Evolutionary conservation across 35 echinoderm and acorn worm species (phyloP), one percentile per base, ranked within the genome.

Genomic region (Ophioderma brevispina): DNA sequence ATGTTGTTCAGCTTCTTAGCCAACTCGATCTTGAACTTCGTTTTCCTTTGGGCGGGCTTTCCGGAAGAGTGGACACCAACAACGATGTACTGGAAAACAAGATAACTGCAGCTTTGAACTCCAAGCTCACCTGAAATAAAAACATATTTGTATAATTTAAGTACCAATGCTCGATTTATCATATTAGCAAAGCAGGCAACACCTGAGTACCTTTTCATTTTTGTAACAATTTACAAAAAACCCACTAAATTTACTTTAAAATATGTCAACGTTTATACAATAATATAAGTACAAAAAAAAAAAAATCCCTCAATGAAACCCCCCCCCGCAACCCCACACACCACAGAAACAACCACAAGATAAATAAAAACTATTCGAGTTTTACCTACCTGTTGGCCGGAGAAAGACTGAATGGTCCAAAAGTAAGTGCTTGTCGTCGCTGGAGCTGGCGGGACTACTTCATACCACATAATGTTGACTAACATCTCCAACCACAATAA

Each of bases 391-490:
- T 95, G 94, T n/a, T n/a, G 33, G 94, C 91, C 21, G 97, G 93
- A 21, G 97, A 95, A 19, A 99, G 55, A n/a, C 94, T 99, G 64
- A 99, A 80, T 21, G 97, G 97, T 34, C 97, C 97, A 37, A 99
- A 75, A 33, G 93, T 90, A 35, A 99, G 79, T 33, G 97, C 87
- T n/a, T 86, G n/a, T 88, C 0, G 55, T 28, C 17, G 97, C 77
- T 1, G 78, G 70, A 0, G 93, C 13, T 0, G 96, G 90, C 0
- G 97, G 97, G 3, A 76, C 70, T 4, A 92, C 49, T 76, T 90
- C 81, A 55, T 99, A 99, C 55, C 79, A 99, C 97, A 99, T 99
- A 55, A 99, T 98, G 86, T 95, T 95, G 13, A 95, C 97, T 46
- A 99, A 43, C 97, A 99, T 99, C 81, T 99, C 97, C 46, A 99